A percentile compares a stretch with the other conserved stretches of the same genome.
Evolutionary conservation across 2,888 invertebrate genomes (phyloP).

Genomic region (Terebella lapidaria): DNA sequence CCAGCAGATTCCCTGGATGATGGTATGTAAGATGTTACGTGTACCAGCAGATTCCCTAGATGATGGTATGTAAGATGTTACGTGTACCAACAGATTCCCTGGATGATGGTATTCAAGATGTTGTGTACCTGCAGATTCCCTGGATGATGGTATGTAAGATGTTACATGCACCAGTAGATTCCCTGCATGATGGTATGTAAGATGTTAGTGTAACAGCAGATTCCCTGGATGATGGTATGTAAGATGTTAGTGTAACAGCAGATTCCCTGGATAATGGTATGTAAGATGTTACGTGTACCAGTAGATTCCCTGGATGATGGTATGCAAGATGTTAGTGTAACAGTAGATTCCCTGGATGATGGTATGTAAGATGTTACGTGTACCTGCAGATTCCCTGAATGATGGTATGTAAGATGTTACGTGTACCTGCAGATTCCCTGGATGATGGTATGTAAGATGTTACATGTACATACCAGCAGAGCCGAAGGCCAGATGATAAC

Average conservation of each 20-base stretch:
- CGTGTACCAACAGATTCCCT: too few species aligned
- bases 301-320: not conserved
- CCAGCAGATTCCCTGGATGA: not conserved
- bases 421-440: not conserved
- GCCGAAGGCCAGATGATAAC: slow-evolving; percentile 86
- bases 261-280: not conserved
- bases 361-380: not conserved
- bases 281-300: not conserved
- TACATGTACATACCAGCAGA: slow-evolving; percentile 64
- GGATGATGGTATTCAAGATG: too few species aligned
- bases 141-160: not conserved
- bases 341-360: not conserved
- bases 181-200: not conserved
- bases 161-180: not conserved
- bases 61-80: not conserved
- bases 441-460: not conserved
- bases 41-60: not conserved
- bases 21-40: not conserved
- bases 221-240: not conserved
- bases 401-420: not conserved
- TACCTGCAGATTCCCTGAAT: not conserved
- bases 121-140: too few species aligned
- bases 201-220: not conserved
- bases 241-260: not conserved
- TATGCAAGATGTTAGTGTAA: not conserved